phyloP scores from a whole-genome alignment of 2,888 invertebrate genomes.

The Mongoloraphidia duomilia region DNA sequence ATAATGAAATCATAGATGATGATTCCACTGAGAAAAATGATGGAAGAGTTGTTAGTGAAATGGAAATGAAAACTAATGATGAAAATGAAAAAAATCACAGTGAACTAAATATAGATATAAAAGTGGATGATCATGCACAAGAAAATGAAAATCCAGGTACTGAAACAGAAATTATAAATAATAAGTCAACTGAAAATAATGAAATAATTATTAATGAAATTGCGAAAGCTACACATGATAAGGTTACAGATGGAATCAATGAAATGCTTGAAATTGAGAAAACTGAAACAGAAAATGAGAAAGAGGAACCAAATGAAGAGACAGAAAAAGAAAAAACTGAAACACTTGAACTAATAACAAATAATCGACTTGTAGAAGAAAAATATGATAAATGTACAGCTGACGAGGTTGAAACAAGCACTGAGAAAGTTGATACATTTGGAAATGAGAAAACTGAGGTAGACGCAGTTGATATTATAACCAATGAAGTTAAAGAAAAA shows the following conservation, averaged over 20 bases:
- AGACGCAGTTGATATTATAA: neutral
- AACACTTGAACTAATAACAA: neutral
- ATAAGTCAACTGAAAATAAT: neutral
- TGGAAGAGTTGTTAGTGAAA: neutral
- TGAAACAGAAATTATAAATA: neutral
- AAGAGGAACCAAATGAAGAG: slow-evolving; percentile 7
- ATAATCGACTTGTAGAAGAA: too few species aligned
- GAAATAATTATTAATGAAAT: neutral
- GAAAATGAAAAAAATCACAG: neutral
- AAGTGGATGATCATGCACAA: neutral
- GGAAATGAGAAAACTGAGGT: neutral
- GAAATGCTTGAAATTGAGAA: neutral
- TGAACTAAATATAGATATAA: neutral
- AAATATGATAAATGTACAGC: too few species aligned
- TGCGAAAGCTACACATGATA: neutral
- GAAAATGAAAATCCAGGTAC: neutral
- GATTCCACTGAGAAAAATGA: neutral
- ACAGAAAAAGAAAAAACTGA: slow-evolving; percentile 11
- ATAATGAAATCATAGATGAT: slow-evolving; percentile 6
- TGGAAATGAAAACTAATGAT: neutral
- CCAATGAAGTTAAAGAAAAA: neutral
- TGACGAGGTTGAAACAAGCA: too few species aligned
- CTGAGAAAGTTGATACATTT: too few species aligned
- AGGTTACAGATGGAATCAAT: slow-evolving; percentile 11
- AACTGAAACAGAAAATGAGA: slow-evolving; percentile 2